Percentiles rank a stretch among this genome's conserved stretches.
Conservation (phyloP, 53 echinoderm and acorn worm genomes). For the Mesocentrotus franciscanus region DNA sequence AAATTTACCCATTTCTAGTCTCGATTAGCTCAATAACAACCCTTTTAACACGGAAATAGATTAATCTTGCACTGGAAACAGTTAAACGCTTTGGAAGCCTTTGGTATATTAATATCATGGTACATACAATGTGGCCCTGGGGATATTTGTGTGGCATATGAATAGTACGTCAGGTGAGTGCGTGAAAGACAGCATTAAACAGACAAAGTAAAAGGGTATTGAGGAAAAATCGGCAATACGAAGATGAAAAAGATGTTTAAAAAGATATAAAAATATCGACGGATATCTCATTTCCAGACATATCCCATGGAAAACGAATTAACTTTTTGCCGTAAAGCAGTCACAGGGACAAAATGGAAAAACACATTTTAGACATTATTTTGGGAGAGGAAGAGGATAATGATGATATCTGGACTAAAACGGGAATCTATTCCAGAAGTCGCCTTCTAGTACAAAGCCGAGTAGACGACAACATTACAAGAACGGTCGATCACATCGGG, state of each 20-base stretch:
- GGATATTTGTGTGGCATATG: not conserved
- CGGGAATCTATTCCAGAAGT: not conserved
- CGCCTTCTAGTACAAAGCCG: not conserved
- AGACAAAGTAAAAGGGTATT: not conserved
- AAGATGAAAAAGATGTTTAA: not conserved
- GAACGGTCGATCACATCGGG: conserved; percentile 11
- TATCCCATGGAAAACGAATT: not conserved
- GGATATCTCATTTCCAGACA: not conserved
- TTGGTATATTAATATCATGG: no score
- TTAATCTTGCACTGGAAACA: no score
- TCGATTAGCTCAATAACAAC: no score
- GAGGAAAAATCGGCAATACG: not conserved
- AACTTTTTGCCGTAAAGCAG: not conserved
- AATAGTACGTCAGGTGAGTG: no score
- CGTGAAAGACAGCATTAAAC: not conserved
- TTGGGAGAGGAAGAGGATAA: not conserved
- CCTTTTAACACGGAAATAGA: no score
- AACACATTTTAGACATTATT: not conserved
- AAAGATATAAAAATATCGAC: not conserved
- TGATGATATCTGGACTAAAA: not conserved
- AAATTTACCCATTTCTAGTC: no score
- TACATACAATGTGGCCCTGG: not conserved
- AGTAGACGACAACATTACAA: not conserved
- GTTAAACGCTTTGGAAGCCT: no score
- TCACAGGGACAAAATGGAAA: not conserved